Base-by-base conservation (phyloP, 2,113 vertebrate species). In the Leucosticte australis region DNA sequence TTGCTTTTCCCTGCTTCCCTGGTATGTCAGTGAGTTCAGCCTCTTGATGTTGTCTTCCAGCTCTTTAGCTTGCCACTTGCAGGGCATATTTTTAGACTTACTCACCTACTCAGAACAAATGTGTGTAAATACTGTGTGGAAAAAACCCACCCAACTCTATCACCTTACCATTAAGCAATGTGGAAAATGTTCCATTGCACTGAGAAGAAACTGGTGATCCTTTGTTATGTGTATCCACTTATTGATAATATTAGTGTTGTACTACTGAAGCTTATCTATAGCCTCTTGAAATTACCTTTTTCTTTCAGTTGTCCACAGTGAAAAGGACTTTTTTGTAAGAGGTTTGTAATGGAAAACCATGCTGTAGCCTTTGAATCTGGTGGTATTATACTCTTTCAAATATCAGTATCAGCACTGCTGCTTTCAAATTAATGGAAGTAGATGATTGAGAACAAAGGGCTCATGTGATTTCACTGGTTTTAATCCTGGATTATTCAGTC, bases 401-500 rank as follows among this genome's bases (percentile, higher is more conserved):
- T 88, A 78, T 19, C 35, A 33, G 10, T 89, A 59, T 78, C 56
- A 70, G 44, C 24, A 26, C 24, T 74, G 70, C 55, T 11, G 17
- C 52, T 92, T 90, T 64, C 44, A 89, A 78, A 78, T 82, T 75
- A 71, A 70, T 83, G 47, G 52, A 78, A 79, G 31, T 50, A 92
- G 69, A 78, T 94, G 74, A 84, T 35, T 68, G 56, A 84, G 83
- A 92, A 92, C 83, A 93, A 89, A 95, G 37, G 21, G n/a, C 71
- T 92, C 68, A 53, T 87, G 73, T 94, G 80, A 92, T 89, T 87
- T 81, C 63, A 78, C 79, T 81, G 30, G 24, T 69, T 90, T 83
- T 91, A 92, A 92, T 95, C 83, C 86, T 71, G 89, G 76, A 94
- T 94, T 89, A 89, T 84, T 92, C 49, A 74, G 60, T 60, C 69